A percentile compares a stretch with the other conserved stretches of the same genome.
Conservation (phyloP, 2,797 vertebrate species). For the Megaceryle alcyon region DNA sequence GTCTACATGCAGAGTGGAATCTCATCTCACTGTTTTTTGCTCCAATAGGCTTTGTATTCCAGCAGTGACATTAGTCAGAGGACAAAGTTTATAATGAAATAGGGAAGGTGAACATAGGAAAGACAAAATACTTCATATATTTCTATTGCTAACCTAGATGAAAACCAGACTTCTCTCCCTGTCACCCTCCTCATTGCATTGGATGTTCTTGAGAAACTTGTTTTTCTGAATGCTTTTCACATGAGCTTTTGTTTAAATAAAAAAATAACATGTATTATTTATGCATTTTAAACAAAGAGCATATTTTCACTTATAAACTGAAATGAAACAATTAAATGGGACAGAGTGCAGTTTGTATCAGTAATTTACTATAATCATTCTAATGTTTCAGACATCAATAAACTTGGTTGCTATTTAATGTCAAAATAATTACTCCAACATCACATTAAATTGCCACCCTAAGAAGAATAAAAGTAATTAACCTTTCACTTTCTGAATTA, state of each 20-base stretch:
- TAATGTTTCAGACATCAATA: slow-evolving; percentile 26
- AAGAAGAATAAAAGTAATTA: slow-evolving; percentile 28
- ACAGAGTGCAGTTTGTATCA: slow-evolving; percentile 2
- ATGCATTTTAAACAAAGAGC: not conserved
- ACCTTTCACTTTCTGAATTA: slow-evolving; percentile 3
- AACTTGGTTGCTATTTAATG: slow-evolving; percentile 31
- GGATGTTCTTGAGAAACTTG: not conserved
- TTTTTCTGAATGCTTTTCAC: not conserved
- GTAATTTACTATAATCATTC: not conserved
- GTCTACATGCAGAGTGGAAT: not conserved
- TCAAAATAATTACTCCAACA: slow-evolving; percentile 49
- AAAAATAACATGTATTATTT: not conserved
- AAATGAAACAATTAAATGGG: slow-evolving; percentile 21
- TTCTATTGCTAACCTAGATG: not conserved
- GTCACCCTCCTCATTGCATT: not conserved
- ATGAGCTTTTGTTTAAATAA: slow-evolving; percentile 2
- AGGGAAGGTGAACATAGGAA: not conserved
- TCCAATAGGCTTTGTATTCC: not conserved
- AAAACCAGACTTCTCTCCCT: not conserved
- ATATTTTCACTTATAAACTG: slow-evolving; percentile 11
- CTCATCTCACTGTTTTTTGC: not conserved
- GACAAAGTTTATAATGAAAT: rapidly evolving
- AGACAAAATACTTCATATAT: not conserved
- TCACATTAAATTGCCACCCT: slow-evolving; percentile 6
- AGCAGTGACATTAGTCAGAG: not conserved